phyloP scores from a whole-genome alignment of 2,797 vertebrate genomes.

The Loriculus beryllinus region DNA sequence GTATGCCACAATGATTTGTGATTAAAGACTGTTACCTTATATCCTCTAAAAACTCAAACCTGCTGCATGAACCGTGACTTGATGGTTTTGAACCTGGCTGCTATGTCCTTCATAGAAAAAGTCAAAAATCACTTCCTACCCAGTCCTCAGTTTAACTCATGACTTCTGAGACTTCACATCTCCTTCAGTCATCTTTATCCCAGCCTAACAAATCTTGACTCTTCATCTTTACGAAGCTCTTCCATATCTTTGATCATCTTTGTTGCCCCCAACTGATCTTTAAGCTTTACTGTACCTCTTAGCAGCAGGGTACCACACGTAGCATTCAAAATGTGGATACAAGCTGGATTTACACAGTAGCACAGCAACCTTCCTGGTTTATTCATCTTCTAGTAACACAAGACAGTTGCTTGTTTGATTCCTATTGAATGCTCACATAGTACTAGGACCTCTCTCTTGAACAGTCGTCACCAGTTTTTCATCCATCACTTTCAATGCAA shows the following conservation, averaged over 20 bases:
- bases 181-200: neutral
- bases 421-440: neutral
- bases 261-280: neutral
- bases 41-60: neutral
- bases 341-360: neutral
- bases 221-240: neutral
- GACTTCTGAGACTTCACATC: neutral
- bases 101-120: neutral
- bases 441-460: neutral
- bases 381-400: neutral
- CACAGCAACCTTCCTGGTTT: neutral
- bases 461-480: neutral
- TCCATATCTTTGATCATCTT: neutral
- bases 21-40: neutral
- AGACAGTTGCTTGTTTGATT: neutral
- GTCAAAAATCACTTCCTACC: neutral
- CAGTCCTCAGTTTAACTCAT: neutral
- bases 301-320: neutral
- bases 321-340: neutral
- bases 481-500: neutral
- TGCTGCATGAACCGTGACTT: neutral
- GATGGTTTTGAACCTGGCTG: neutral
- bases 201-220: neutral
- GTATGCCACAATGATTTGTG: neutral
- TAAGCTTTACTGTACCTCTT: neutral